Percentiles rank a stretch among this genome's conserved stretches.
These are phyloP conservation scores for Lycophotia porphyrea DNA, from an alignment of 2,888 invertebrate genomes.

Conservation along the genomic window DNA sequence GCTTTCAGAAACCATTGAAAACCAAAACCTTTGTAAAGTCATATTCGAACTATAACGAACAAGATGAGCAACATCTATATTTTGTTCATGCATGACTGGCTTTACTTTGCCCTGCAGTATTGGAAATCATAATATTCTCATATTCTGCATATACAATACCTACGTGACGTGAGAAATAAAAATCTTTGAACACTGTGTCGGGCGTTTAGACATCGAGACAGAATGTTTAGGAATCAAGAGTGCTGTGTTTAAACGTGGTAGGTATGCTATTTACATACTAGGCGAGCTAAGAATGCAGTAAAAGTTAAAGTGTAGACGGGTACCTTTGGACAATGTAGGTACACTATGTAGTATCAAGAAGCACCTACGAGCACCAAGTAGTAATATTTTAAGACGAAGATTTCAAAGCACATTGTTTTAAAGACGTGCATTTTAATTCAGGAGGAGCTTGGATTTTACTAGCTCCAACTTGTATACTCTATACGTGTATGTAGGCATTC, in stretches of 20 bases:
- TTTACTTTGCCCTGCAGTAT: conserved; percentile 66
- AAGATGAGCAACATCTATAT: conserved; percentile 57
- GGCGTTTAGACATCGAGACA: conserved; percentile 49
- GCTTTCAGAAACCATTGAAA: conserved; percentile 24
- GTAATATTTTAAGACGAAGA: conserved; percentile 2
- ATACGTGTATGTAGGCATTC: neutral
- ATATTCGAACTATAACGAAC: conserved; percentile 32
- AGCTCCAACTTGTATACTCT: too few relatives aligned
- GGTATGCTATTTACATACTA: conserved; percentile 51
- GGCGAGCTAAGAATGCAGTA: conserved; percentile 5
- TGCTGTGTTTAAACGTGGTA: conserved; percentile 39
- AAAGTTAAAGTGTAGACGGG: conserved; percentile 12
- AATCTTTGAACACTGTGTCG: conserved; percentile 54
- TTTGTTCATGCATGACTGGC: conserved; percentile 65
- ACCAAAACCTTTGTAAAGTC: conserved; percentile 26
- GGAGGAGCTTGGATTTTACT: neutral
- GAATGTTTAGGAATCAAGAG: conserved; percentile 41
- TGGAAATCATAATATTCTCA: conserved; percentile 71
- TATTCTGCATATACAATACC: conserved; percentile 67
- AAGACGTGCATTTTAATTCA: too few relatives aligned
- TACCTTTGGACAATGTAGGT: conserved; percentile 1
- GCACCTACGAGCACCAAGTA: neutral
- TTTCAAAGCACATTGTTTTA: neutral
- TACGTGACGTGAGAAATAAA: conserved; percentile 67
- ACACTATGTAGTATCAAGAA: neutral